Base-by-base conservation (phyloP, 2,113 vertebrate genomes). In the Promerops cafer region DNA sequence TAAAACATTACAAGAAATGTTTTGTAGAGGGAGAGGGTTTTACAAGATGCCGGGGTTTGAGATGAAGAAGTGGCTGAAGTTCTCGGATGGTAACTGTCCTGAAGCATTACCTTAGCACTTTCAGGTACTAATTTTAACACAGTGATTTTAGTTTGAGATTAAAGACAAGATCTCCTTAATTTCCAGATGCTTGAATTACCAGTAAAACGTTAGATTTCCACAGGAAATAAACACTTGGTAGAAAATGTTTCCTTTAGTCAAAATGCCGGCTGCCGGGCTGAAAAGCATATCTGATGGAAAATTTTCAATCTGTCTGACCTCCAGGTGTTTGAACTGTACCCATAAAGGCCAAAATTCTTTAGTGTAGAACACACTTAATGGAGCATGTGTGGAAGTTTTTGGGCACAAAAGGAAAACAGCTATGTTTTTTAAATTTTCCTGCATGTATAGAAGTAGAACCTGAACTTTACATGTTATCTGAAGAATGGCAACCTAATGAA, bases 201-300 rank as follows among this genome's bases (percentile, higher is more conserved):
- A 83, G 64, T 52, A 83, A 90, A 93, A 95, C 30, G 60, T 60
- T 83, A 60, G 47, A 74, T 90, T 95, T 96, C 83, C 76, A 96
- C 79, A 94, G 94, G 94, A 97, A 97, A 82, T 87, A 92, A 95
- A 91, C 94, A 96, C 82, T 95, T 74, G 52, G 72, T 86, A 93
- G 52, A 93, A 96, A 94, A 89, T 52, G 86, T 95, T 96, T 96
- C 88, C 87, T 96, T 90, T 81, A 80, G 60, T 94, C 42, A 83
- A 90, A 93, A 74, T 37, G 50, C 68, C 0, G 2, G 24, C 90
- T 83, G 71, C 84, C 91, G 93, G 82, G 30, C 60, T 90, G 39
- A 88, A 91, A 90, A 81, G 47, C 18, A 3, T 69, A 90, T 93
- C 85, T 96, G 68, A 93, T 81, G 82, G 90, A 95, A 96, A 94